Evolutionary conservation across 1,140 invertebrate genomes (phyloP).

Genomic region (Atta colombica): DNA sequence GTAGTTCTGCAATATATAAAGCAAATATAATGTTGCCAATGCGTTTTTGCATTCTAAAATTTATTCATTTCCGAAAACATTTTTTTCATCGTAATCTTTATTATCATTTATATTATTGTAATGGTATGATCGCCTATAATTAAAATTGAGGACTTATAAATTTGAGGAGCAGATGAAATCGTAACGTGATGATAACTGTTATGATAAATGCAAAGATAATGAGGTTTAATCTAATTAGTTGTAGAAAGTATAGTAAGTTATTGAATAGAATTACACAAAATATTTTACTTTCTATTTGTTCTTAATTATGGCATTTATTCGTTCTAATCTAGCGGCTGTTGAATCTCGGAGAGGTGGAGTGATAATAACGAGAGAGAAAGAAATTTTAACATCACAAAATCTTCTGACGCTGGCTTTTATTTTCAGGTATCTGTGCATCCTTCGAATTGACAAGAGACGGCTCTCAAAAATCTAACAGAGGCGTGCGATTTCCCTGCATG

Average conservation of each 20-base stretch:
- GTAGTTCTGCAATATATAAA: not conserved
- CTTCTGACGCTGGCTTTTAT: conserved; percentile 39
- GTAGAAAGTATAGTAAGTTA: not conserved
- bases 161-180: not conserved
- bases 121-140: too few species aligned
- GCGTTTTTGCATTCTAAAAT: not conserved
- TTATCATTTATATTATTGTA: too few species aligned
- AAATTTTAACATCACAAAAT: not conserved
- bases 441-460: not conserved
- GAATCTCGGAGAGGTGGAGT: not conserved
- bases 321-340: not conserved
- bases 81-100: not conserved
- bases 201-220: not conserved
- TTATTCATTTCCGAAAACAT: not conserved
- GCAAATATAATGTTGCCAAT: not conserved
- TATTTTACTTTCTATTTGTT: not conserved
- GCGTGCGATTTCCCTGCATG: conserved; percentile 86
- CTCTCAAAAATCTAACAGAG: conserved; percentile 60
- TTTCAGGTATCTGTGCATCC: conserved; percentile 44
- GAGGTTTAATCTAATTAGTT: not conserved
- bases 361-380: not conserved
- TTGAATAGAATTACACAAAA: not conserved
- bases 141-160: not conserved
- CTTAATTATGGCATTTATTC: not conserved
- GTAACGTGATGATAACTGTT: not conserved